Evolutionary conservation across 2,888 invertebrate species (phyloP).

Genomic region (Epistrophe eligans): DNA sequence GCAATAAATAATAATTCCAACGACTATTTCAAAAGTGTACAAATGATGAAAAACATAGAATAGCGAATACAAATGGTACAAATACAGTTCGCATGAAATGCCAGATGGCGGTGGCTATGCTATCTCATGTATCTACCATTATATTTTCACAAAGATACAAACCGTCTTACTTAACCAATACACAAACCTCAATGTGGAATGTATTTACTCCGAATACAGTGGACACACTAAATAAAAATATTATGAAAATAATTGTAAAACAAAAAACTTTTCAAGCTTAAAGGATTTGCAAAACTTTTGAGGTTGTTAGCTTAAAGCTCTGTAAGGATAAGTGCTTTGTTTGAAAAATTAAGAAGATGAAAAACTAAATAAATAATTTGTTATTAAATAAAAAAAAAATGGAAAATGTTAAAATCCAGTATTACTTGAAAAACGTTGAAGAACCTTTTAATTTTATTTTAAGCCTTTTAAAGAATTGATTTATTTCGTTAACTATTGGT

Average conservation of each 20-base stretch:
- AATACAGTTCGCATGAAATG: not conserved
- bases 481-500: too few relatives aligned
- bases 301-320: not conserved
- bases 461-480: too few relatives aligned
- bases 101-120: not conserved
- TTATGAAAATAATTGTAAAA: not conserved
- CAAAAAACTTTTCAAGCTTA: not conserved
- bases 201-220: constrained; percentile 18
- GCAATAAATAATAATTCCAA: too few relatives aligned
- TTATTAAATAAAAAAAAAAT: not conserved
- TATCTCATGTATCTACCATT: not conserved
- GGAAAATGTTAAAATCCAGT: too few relatives aligned
- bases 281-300: not conserved
- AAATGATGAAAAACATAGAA: too few relatives aligned
- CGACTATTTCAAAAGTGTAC: too few relatives aligned
- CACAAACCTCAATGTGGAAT: not conserved
- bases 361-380: not conserved
- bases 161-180: not conserved
- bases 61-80: not conserved
- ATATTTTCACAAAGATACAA: not conserved
- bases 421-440: too few relatives aligned
- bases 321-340: not conserved
- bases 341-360: not conserved
- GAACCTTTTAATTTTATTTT: too few relatives aligned
- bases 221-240: not conserved